phyloP scores from a whole-genome alignment of 2,113 vertebrate species.

The Acrocephalus arundinaceus region DNA sequence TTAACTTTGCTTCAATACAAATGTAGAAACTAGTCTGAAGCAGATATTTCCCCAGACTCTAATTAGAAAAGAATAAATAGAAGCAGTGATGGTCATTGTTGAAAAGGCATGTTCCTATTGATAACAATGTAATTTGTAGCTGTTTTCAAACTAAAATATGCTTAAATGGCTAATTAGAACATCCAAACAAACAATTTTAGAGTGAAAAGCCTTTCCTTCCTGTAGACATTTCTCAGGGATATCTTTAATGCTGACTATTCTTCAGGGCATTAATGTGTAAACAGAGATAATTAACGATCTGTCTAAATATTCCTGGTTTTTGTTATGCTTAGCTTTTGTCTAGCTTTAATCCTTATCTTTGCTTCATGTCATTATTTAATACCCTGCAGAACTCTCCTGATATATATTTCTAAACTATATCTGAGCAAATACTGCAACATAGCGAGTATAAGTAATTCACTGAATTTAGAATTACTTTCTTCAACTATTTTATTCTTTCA shows the following conservation, averaged over 20 bases:
- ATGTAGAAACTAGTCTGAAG: neutral
- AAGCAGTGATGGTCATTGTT: neutral
- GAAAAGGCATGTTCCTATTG: neutral
- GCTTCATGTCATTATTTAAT: neutral
- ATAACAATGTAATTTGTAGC: slow-evolving; percentile 19
- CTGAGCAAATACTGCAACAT: neutral
- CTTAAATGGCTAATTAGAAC: slow-evolving; percentile 28
- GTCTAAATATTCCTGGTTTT: slow-evolving; percentile 22
- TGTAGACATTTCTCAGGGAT: slow-evolving; percentile 5
- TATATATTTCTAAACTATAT: neutral
- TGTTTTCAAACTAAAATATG: neutral
- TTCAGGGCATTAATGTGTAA: slow-evolving; percentile 16
- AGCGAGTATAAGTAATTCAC: neutral
- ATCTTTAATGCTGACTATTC: neutral
- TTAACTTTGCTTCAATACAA: neutral
- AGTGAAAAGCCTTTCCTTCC: neutral
- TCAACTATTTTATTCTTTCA: neutral
- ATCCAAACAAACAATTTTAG: slow-evolving; percentile 33
- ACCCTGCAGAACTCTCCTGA: neutral
- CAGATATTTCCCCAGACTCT: neutral
- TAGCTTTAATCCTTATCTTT: slow-evolving; percentile 30
- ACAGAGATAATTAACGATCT: slow-evolving; percentile 27
- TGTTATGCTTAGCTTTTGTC: neutral
- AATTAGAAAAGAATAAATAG: slow-evolving; percentile 19
- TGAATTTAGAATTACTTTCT: neutral